Base-by-base conservation (phyloP, 1,140 invertebrate species). In the Listronotus bonariensis region DNA sequence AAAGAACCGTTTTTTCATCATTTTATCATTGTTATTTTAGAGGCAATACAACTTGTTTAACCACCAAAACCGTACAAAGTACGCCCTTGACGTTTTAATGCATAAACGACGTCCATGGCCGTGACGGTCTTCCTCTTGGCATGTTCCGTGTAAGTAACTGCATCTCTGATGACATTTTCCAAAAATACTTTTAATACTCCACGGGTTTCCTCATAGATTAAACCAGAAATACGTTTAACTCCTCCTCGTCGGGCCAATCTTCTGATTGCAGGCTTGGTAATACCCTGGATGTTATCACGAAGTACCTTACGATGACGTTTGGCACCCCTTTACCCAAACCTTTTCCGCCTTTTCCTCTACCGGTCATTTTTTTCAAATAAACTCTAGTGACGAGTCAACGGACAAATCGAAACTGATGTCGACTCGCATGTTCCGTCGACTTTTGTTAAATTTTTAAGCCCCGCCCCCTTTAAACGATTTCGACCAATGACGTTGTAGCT, bases 301-400 rank as follows among this genome's bases (percentile, higher is more conserved):
- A 87, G 73, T 10, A 87, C 83, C 74, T 87, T 87, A 43, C 88
- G 81, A 80, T 90, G 87, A 70, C 88, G 84, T 76, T 88, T 89
- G 51, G 87, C 87, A 17, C 86, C 87, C 67, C 87, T 86, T 76
- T 88, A 89, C 65, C 86, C 86, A 45, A 88, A 77, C 65, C 87
- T 86, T 78, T 89, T 88, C 11, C 86, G 86, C 70, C 85, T 86
- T 76, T 89, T 88, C 31, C 87, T 55, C 85, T 82, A 51, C 86
- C 86, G 72, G 85, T 85, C 85, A 87, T 87, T 43, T 52, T 57
- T 12, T 34, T 20, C 0, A 15, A 10, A 76, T 48, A 38, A 15
- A 20, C 5, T 12, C 17, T 11, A 5, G 20, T 51, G 11, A 18
- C 45, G 17, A 46, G 12, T 14, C 12, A 3, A 4, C 11, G 17